Percentiles rank a stretch among this genome's conserved stretches.
These are phyloP conservation scores for Grallaria varia DNA, from an alignment of 2,113 vertebrate species.

Conservation along the genomic window DNA sequence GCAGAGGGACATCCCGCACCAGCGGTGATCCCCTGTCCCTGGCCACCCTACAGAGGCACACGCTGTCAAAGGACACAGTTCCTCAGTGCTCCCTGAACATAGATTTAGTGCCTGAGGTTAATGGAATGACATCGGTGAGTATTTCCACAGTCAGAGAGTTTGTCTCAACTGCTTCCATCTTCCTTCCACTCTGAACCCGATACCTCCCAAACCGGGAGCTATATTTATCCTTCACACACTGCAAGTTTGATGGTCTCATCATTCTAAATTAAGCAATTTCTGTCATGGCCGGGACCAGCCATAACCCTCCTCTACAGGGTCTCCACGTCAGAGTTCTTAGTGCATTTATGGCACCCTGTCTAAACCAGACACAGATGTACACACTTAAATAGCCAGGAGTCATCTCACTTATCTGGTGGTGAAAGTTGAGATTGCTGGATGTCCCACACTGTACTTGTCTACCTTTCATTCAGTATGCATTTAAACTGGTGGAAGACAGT, in stretches of 20 bases:
- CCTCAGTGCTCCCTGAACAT: not conserved
- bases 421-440: not conserved
- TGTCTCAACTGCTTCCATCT: not conserved
- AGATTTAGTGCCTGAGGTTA: not conserved
- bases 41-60: not conserved
- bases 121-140: not conserved
- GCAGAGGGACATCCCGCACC: fast-evolving
- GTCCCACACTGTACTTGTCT: fast-evolving
- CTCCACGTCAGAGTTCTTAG: not conserved
- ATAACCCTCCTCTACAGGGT: not conserved
- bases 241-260: not conserved
- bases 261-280: slow-evolving; percentile 27
- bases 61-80: not conserved
- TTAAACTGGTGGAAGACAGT: not conserved
- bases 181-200: not conserved
- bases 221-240: not conserved
- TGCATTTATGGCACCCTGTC: not conserved
- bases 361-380: not conserved
- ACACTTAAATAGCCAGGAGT: not conserved
- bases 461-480: not conserved
- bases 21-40: fast-evolving
- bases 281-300: not conserved
- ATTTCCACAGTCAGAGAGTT: not conserved
- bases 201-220: not conserved
- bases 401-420: not conserved